Conservation (phyloP, 2,888 invertebrate species). For the Serripes groenlandicus region DNA sequence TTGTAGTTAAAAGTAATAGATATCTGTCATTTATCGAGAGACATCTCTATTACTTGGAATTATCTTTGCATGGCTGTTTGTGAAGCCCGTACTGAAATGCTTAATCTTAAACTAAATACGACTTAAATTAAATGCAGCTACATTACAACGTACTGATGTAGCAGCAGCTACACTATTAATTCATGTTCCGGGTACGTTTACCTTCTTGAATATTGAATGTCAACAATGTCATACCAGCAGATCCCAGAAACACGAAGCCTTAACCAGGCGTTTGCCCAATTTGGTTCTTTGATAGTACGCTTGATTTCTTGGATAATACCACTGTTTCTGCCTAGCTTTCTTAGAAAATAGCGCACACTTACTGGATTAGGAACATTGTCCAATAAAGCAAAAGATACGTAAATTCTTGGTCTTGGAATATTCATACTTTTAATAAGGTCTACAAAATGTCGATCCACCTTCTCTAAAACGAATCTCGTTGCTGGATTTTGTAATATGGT, state of each 20-base stretch:
- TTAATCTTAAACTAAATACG: too few relatives aligned
- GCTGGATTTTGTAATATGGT: slow-evolving; percentile 1
- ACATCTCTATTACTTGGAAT: too few relatives aligned
- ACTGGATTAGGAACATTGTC: slow-evolving; percentile 21
- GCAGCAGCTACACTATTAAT: too few relatives aligned
- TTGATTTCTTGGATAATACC: not conserved
- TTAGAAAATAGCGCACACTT: slow-evolving; percentile 7
- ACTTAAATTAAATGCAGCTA: too few relatives aligned
- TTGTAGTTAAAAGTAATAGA: too few relatives aligned
- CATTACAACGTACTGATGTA: too few relatives aligned
- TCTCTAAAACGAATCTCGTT: slow-evolving; percentile 19
- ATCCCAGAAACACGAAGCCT: not conserved
- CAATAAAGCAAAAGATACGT: slow-evolving; percentile 15
- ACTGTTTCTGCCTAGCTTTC: not conserved
- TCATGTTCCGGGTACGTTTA: too few relatives aligned
- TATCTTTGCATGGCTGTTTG: too few relatives aligned
- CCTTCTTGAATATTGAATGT: not conserved
- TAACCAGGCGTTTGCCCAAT: slow-evolving; percentile 10
- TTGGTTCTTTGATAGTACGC: not conserved
- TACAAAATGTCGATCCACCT: slow-evolving; percentile 9
- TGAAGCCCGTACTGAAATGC: too few relatives aligned
- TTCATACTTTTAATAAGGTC: slow-evolving; percentile 6
- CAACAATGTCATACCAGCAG: not conserved
- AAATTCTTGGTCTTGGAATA: slow-evolving; percentile 1
- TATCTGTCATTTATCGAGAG: too few relatives aligned